Evolutionary conservation across 1,140 invertebrate genomes (phyloP), one percentile per base, ranked within the genome.

Genomic region (Neocloeon triangulifer): DNA sequence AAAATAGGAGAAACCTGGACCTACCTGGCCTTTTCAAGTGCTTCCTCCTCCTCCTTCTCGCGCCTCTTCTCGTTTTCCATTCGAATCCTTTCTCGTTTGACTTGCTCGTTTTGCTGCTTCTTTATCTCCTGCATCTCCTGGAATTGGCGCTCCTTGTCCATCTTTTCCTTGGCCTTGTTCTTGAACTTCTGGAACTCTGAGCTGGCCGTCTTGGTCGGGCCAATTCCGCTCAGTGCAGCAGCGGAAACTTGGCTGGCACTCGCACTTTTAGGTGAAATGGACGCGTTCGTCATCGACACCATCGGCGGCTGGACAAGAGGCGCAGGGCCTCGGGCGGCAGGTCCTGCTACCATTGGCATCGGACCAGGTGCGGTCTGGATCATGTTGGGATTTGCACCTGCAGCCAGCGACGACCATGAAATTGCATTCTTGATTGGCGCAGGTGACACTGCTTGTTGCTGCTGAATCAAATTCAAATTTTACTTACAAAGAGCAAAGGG

Each of bases 371-470:
- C n/a, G n/a, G n/a, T n/a, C n/a, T n/a, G n/a, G n/a, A n/a, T n/a
- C n/a, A 61, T 62, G 42, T 72, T 65, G 13, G 76, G 73, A 44
- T 76, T 73, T 26, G 69, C 70, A 22, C 73, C 71, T 50, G 79
- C 76, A 0, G 80, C 82, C 30, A 92, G 50, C 35, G 79, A 85
- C 1, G 81, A 88, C 88, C 88, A 94, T 0, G 81, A 86, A 34
- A 72, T 82, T 12, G 79, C 75, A 51, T 89, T 91, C 47, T 88
- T 89, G n/a, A n/a, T n/a, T n/a, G n/a, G n/a, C n/a, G n/a, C n/a
- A n/a, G n/a, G n/a, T n/a, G n/a, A n/a, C n/a, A n/a, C n/a, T n/a
- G n/a, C n/a, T n/a, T n/a, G n/a, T n/a, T n/a, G n/a, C n/a, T n/a
- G n/a, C n/a, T n/a, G n/a, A n/a, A n/a, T n/a, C n/a, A n/a, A n/a